phyloP scores from a whole-genome alignment of 2,113 vertebrate species.

The Camelus bactrianus region DNA sequence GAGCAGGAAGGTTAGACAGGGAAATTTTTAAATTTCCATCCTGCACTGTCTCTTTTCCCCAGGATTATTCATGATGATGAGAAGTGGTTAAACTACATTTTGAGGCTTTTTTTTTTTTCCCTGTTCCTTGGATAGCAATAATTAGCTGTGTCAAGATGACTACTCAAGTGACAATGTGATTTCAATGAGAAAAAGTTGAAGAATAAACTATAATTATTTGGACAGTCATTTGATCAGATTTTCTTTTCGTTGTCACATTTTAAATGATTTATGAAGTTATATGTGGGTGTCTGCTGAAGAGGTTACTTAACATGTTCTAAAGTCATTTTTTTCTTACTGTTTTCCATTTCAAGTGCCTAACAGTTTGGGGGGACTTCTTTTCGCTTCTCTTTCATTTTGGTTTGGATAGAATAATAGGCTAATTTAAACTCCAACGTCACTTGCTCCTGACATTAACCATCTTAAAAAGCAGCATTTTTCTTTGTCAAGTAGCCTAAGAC shows the following conservation, averaged over 20 bases:
- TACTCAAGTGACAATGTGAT: conserved; percentile 64
- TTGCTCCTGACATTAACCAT: conserved; percentile 31
- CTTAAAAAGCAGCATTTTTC: neutral
- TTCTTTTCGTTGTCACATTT: conserved; percentile 69
- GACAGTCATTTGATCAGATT: conserved; percentile 65
- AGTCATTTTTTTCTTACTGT: neutral
- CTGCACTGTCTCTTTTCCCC: neutral
- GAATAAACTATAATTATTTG: conserved; percentile 78
- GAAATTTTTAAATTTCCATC: neutral
- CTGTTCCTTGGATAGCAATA: conserved; percentile 63
- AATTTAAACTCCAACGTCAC: conserved; percentile 10
- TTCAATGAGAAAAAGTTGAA: conserved; percentile 72
- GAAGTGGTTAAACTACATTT: conserved; percentile 45
- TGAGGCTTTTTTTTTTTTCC: neutral
- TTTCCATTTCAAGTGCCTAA: conserved; percentile 53
- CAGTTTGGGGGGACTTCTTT: neutral
- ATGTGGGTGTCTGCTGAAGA: conserved; percentile 74
- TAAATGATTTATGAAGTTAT: conserved; percentile 71
- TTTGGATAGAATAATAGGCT: conserved; percentile 48
- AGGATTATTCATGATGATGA: neutral
- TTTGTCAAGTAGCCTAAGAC: neutral
- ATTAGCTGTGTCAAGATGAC: conserved; percentile 68
- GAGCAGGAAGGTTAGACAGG: accelerated
- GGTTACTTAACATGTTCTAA: conserved; percentile 57
- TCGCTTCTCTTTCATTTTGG: neutral